These are phyloP conservation scores for Agrochola lota DNA, from an alignment of 2,888 invertebrate genomes.

Conservation along the genomic window DNA sequence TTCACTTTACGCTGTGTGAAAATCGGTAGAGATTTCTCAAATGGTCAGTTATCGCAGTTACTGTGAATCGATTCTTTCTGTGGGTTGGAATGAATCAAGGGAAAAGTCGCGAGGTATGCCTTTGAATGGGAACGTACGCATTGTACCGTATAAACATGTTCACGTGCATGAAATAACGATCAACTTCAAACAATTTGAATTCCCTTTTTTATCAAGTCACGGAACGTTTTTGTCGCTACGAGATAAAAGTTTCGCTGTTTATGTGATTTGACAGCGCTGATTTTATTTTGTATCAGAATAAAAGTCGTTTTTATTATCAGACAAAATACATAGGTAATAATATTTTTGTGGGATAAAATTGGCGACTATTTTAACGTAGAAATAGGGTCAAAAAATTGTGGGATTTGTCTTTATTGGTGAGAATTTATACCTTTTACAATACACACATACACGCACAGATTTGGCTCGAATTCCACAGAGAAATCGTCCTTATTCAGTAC, in stretches of 20 bases:
- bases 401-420: neutral
- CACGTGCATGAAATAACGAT: constrained; percentile 65
- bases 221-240: constrained; percentile 45
- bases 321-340: constrained; percentile 12
- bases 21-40: constrained; percentile 69
- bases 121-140: constrained; percentile 61
- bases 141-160: constrained; percentile 61
- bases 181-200: constrained; percentile 63
- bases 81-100: constrained; percentile 54
- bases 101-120: constrained; percentile 59
- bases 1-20: constrained; percentile 63
- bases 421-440: constrained; percentile 1
- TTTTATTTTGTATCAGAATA: constrained; percentile 29
- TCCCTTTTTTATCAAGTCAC: constrained; percentile 53
- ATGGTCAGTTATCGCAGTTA: constrained; percentile 56
- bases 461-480: neutral
- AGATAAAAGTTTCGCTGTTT: constrained; percentile 48
- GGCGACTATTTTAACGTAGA: constrained; percentile 3
- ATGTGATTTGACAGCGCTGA: constrained; percentile 35
- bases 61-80: constrained; percentile 63
- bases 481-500: constrained; percentile 10
- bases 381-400: neutral
- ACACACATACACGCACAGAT: too few species aligned
- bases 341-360: neutral
- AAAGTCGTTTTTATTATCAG: constrained; percentile 18